Percentiles rank a stretch among this genome's conserved stretches.
Conservation (phyloP, 2,888 invertebrate genomes). For the Chrysina gloriosa region DNA sequence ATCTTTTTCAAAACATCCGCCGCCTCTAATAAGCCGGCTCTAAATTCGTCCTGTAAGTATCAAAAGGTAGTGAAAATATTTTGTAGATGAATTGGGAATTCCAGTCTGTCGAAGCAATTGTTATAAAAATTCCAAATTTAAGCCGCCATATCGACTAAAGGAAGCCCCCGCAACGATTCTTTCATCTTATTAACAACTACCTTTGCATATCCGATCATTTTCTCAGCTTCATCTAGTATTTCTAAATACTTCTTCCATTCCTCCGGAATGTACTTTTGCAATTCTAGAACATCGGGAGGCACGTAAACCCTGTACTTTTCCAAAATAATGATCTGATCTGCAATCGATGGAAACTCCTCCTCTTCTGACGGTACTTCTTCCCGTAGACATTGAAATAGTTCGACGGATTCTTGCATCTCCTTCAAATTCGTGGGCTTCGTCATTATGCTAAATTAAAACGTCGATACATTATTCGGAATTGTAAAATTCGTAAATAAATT, state of each 20-base stretch:
- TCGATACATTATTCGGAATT: neutral
- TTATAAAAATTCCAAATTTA: neutral
- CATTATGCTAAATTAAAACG: constrained; percentile 64
- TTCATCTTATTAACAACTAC: constrained; percentile 58
- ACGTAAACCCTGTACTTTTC: constrained; percentile 81
- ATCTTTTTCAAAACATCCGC: constrained; percentile 79
- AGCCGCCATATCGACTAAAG: constrained; percentile 9
- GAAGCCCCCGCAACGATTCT: neutral
- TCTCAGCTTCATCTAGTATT: constrained; percentile 77
- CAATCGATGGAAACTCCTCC: constrained; percentile 78
- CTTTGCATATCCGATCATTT: constrained; percentile 78
- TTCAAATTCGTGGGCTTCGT: constrained; percentile 79
- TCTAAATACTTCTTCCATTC: constrained; percentile 80
- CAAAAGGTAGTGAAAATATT: neutral
- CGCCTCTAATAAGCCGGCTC: constrained; percentile 76
- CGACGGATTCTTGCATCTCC: constrained; percentile 77
- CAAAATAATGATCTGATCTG: constrained; percentile 78
- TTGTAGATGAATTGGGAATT: neutral
- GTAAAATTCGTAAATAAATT: constrained; percentile 45
- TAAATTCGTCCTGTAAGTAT: constrained; percentile 71
- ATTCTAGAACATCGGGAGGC: constrained; percentile 69
- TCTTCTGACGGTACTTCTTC: constrained; percentile 74
- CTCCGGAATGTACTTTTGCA: constrained; percentile 70
- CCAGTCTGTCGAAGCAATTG: neutral
- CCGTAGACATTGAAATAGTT: constrained; percentile 76